Evolutionary conservation across 2,797 vertebrate species (phyloP).

Genomic region (Glossophaga mutica): DNA sequence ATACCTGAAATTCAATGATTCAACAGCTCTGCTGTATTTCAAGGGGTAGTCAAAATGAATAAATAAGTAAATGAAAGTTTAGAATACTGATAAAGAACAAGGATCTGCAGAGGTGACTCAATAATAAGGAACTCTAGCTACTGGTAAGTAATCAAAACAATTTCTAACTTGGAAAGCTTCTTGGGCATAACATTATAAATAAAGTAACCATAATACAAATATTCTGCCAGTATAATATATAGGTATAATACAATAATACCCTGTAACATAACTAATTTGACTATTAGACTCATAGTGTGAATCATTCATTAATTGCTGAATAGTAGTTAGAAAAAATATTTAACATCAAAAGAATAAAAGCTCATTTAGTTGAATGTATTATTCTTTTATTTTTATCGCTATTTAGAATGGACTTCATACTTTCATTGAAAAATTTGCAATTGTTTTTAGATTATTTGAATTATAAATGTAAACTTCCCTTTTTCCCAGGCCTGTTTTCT

Average conservation of each 20-base stretch:
- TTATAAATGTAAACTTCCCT: neutral
- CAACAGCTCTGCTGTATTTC: conserved; percentile 71
- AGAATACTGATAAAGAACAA: conserved; percentile 56
- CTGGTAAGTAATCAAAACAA: conserved; percentile 78
- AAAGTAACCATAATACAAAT: neutral
- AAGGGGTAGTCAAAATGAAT: conserved; percentile 50
- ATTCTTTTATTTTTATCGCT: neutral
- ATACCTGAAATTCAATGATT: conserved; percentile 79
- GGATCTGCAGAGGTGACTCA: conserved; percentile 68
- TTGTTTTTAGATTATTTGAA: conserved; percentile 24
- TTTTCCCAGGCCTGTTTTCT: conserved; percentile 14
- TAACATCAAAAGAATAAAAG: conserved; percentile 15
- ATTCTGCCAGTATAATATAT: neutral
- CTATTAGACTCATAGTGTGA: neutral
- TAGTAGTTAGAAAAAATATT: conserved; percentile 11
- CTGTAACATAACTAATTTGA: conserved; percentile 2
- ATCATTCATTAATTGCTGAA: neutral
- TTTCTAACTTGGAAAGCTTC: conserved; percentile 51
- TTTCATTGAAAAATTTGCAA: neutral
- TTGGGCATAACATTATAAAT: neutral
- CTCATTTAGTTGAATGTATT: neutral
- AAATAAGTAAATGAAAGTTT: conserved; percentile 4
- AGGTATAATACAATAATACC: neutral
- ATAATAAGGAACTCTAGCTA: conserved; percentile 71
- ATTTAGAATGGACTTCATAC: conserved; percentile 12